Evolutionary conservation across 2,113 vertebrate species (phyloP).

Genomic region (Cairina moschata): DNA sequence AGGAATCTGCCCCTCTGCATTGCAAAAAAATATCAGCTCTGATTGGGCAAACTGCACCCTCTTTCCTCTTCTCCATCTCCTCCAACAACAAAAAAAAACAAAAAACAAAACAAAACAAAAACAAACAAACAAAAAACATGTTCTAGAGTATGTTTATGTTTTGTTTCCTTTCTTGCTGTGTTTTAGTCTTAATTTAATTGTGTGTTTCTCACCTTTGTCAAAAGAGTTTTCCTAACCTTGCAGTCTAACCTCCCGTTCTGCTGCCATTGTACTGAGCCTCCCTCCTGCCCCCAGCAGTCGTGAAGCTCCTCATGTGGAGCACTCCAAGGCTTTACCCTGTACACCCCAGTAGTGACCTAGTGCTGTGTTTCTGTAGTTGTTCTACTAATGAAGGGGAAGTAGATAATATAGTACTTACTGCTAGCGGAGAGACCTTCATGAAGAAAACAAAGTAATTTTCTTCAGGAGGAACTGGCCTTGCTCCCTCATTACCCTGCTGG

Average conservation of each 20-base stretch:
- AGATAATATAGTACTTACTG: background rate
- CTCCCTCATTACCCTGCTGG: constrained; percentile 58
- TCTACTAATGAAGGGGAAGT: constrained; percentile 69
- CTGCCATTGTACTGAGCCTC: constrained; percentile 95
- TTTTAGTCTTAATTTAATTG: constrained; percentile 73
- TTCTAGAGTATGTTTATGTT: constrained; percentile 87
- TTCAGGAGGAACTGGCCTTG: constrained; percentile 60
- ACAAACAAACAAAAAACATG: background rate
- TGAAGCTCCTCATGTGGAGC: constrained; percentile 76
- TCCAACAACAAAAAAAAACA: background rate
- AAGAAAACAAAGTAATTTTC: constrained; percentile 72
- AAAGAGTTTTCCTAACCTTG: constrained; percentile 45
- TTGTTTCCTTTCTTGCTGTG: constrained; percentile 74
- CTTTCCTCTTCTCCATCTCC: background rate
- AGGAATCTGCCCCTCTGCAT: background rate
- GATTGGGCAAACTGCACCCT: background rate
- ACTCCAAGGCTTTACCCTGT: constrained; percentile 96
- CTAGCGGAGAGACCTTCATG: background rate
- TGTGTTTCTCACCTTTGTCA: constrained; percentile 70
- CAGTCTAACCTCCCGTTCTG: constrained; percentile 82
- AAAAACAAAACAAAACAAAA: background rate
- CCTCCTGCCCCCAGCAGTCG: constrained; percentile 78
- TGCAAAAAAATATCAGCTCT: background rate
- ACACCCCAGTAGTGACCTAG: constrained; percentile 28
- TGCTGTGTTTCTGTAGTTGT: constrained; percentile 40